Base-by-base conservation (phyloP, 1,140 invertebrate genomes). In the Penaeus japonicus region DNA sequence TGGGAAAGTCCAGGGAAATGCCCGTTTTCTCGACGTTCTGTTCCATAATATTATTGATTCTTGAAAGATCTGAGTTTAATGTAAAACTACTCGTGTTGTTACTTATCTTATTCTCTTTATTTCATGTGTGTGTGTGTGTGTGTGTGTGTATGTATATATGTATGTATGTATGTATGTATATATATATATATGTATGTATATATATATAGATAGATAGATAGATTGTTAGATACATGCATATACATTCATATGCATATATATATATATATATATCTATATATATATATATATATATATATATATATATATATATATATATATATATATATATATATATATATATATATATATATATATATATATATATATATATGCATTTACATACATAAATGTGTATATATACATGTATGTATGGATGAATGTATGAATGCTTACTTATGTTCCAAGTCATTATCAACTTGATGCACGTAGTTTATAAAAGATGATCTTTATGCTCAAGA, bases 191-290 rank as follows among this genome's bases (percentile, higher is more conserved):
- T 82, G 24, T 87, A 53, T 83, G 57, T 87, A 81, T 87, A 81
- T 87, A 4, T 81, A 82, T 87, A 54, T 83, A 81, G 24, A 86
- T 83, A 86, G 32, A 84, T 86, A 81, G 80, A 86, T 73, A 73
- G 80, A 57, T 86, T 27, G 80, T 17, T 75, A 81, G 32, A 54
- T 81, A 54, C n/a, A n/a, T n/a, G n/a, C n/a, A 7, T 47, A 7
- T 47, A 7, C 15, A 7, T 47, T 1, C 15, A 7, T 47, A 1
- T 81, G 3, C 24, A 22, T 86, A 53, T 35, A n/a, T 82, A 35
- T 82, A 3, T 86, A 24, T 81, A 35, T 81, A 30, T 83, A 22
- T 27, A n/a, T 87, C 4, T 82, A 57, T 83, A 22, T 82, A 54
- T 87, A 53, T 83, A 82, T 87, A 82, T 87, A 82, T 87, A 53